Percentiles rank a stretch among this genome's conserved stretches.
Conservation (phyloP, 2,797 vertebrate genomes). For the Poeciliopsis turneri region DNA sequence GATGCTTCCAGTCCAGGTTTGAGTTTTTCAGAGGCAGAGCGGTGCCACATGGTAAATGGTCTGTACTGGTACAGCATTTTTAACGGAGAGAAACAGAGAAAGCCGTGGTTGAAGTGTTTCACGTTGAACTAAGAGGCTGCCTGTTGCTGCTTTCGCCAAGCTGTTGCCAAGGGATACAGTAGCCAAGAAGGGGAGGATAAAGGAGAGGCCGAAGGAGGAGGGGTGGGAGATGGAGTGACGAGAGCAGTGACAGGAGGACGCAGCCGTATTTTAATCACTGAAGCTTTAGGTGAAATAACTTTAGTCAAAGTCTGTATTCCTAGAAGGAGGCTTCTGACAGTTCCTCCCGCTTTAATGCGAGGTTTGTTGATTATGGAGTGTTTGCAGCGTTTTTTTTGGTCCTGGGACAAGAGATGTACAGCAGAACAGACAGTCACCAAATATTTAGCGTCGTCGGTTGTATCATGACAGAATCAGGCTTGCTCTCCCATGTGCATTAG, state of each 20-base stretch:
- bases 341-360: background rate
- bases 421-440: background rate
- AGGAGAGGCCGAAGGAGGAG: conserved; percentile 14
- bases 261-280: conserved; percentile 22
- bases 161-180: conserved; percentile 75
- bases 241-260: conserved; percentile 42
- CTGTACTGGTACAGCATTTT: too few species aligned
- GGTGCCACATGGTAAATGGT: background rate
- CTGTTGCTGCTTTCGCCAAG: conserved; percentile 63
- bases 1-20: background rate
- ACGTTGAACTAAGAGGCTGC: conserved; percentile 37
- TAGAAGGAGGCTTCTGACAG: background rate
- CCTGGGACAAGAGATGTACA: background rate
- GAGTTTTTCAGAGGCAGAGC: background rate
- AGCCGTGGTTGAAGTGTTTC: conserved; percentile 15
- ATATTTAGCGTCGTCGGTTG: background rate
- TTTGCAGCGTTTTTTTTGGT: background rate
- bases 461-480: background rate
- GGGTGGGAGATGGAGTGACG: conserved; percentile 49
- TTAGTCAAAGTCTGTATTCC: background rate
- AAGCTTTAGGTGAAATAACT: conserved; percentile 22
- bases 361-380: background rate
- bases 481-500: background rate
- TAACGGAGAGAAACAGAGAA: background rate
- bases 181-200: conserved; percentile 8